Evolutionary conservation across 2,113 vertebrate species (phyloP), one percentile per base, ranked within the genome.

Genomic region (Colistium nudipinnis): DNA sequence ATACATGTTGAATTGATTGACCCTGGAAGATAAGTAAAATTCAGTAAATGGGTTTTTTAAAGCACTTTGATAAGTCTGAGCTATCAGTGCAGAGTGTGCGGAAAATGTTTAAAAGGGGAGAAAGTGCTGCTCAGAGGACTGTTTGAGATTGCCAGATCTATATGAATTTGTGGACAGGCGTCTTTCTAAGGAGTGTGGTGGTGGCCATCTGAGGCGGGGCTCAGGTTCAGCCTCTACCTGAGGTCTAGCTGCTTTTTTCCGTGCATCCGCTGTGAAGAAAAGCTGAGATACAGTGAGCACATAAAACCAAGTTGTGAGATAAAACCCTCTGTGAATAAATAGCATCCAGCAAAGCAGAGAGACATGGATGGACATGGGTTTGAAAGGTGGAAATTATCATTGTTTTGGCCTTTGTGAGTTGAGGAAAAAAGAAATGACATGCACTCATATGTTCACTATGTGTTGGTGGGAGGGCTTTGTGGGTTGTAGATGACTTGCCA

Each of bases 381-480:
- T 1, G 45, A 43, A 14, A 4, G 17, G 9, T n/a, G 22, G 13
- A 31, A 28, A 16, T 0, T 27, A 55, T 31, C 2, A 16, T 0
- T 27, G 55, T 31, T 1, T 25, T 44, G 2, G 17, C 31, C 35
- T 49, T 8, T n/a, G 3, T 17, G 51, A 22, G 5, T 51, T 51
- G 31, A 65, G 61, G 24, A 39, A 14, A 55, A 56, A 16, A 47
- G 5, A 44, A 56, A 16, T 51, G 5, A 44, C 9, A 3, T 45
- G 36, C 36, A 45, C 7, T 6, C n/a, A n/a, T 33, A 4, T 31
- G 19, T 49, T 31, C 13, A 28, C 5, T n/a, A 10, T 11, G 3
- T 61, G 2, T 0, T 2, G 17, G 73, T 82, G 77, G 85, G 85
- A 61, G 85, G 80, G 22, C 10, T 5, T 36, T 73, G 78, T 80